A percentile compares a stretch with the other conserved stretches of the same genome.
These are phyloP conservation scores for Mesocentrotus franciscanus DNA, from an alignment of 53 echinoderm and acorn worm genomes.

Conservation along the genomic window DNA sequence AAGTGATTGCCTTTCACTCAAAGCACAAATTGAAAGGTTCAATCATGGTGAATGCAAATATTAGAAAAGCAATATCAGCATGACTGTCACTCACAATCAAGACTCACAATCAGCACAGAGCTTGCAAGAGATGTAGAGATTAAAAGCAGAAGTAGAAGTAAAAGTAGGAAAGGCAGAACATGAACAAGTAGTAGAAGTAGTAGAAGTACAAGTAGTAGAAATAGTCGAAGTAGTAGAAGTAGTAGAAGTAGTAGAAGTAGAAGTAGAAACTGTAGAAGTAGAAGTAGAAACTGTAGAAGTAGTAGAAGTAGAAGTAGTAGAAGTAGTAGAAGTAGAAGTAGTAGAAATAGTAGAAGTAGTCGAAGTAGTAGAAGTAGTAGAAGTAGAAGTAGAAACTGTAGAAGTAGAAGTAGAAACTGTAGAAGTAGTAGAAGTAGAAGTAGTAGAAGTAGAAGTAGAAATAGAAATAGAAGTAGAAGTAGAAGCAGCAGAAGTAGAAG, in stretches of 20 bases:
- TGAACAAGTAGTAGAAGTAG: background rate
- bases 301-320: background rate
- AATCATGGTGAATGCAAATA: background rate
- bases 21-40: slow-evolving; percentile 13
- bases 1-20: slow-evolving; percentile 29
- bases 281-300: background rate
- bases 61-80: slow-evolving; percentile 3
- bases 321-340: background rate
- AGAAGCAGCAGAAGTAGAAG: background rate
- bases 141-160: background rate
- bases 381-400: background rate
- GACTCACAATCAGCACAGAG: background rate
- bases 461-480: background rate
- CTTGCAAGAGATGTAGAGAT: background rate
- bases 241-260: background rate
- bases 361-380: background rate
- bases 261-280: background rate
- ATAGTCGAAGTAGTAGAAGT: background rate
- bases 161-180: background rate
- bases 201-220: background rate
- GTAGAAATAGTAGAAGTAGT: background rate
- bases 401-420: background rate
- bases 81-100: background rate
- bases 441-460: background rate
- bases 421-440: background rate